Conservation (phyloP, 2,113 vertebrate genomes). For the Prionailurus viverrinus region DNA sequence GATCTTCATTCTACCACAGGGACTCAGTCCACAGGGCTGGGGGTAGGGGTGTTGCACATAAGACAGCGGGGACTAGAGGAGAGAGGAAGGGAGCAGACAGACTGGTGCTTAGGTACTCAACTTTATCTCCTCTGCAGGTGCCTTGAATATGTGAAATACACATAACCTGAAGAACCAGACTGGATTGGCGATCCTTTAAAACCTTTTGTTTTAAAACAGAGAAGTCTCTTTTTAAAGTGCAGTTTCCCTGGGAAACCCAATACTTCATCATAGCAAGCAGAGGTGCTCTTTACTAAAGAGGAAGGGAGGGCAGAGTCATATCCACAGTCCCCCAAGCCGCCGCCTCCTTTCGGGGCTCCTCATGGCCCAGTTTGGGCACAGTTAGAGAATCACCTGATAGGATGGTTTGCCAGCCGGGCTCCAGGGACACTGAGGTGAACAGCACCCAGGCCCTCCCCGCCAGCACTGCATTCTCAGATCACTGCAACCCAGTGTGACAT, state of each 20-base stretch:
- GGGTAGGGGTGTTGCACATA: background rate
- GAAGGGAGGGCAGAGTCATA: background rate
- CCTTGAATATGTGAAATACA: background rate
- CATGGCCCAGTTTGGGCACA: fast-evolving
- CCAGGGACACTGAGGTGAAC: background rate
- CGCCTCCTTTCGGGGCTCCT: background rate
- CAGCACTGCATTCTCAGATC: background rate
- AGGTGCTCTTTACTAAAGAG: background rate
- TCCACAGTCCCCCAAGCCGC: background rate
- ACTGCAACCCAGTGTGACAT: background rate
- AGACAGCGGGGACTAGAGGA: background rate
- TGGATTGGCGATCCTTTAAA: background rate
- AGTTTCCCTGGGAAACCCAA: background rate
- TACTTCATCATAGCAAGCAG: background rate
- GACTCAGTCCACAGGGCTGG: background rate
- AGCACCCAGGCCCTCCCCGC: background rate
- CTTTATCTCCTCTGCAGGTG: background rate
- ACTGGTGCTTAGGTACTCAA: background rate
- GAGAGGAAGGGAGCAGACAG: background rate
- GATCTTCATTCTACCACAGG: background rate
- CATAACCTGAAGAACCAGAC: background rate
- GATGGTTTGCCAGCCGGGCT: background rate
- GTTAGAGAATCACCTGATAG: background rate
- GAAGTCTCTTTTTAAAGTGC: background rate
- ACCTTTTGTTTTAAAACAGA: background rate